phyloP scores from a whole-genome alignment of 1,140 invertebrate species.

The Scaptomyza pallida region DNA sequence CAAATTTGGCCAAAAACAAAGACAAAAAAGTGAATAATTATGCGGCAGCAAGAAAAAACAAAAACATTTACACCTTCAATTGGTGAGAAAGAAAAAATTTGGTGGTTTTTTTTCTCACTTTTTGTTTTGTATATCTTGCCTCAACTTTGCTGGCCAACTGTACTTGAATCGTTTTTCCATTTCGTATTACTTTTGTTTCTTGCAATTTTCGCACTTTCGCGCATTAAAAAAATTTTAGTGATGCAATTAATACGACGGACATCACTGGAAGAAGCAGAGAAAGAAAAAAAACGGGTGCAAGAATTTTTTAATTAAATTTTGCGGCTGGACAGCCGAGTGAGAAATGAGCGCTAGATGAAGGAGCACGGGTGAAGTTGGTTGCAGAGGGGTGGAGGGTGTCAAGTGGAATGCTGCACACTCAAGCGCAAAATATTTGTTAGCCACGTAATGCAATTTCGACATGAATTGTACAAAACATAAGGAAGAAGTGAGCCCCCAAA shows the following conservation, averaged over 20 bases:
- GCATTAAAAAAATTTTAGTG: slow-evolving; percentile 78
- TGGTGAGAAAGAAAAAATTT: slow-evolving; percentile 38
- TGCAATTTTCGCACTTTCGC: slow-evolving; percentile 78
- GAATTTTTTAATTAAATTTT: slow-evolving; percentile 81
- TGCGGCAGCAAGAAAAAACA: slow-evolving; percentile 41
- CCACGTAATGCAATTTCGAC: slow-evolving; percentile 78
- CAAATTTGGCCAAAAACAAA: slow-evolving; percentile 60
- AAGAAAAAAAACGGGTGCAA: slow-evolving; percentile 70
- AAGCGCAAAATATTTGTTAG: slow-evolving; percentile 63
- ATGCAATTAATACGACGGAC: slow-evolving; percentile 74
- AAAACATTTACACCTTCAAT: slow-evolving; percentile 73
- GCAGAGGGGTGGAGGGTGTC: slow-evolving; percentile 16
- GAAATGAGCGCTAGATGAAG: slow-evolving; percentile 56
- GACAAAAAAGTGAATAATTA: slow-evolving; percentile 75
- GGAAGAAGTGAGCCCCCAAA: slow-evolving; percentile 15
- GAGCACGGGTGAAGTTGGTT: slow-evolving; percentile 7
- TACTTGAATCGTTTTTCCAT: slow-evolving; percentile 55
- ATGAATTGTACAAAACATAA: slow-evolving; percentile 48
- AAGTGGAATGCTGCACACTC: slow-evolving; percentile 58
- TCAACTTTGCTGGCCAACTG: slow-evolving; percentile 38
- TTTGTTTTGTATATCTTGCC: neutral
- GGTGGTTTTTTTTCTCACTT: slow-evolving; percentile 13
- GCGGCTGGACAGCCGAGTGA: slow-evolving; percentile 76
- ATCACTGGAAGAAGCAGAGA: slow-evolving; percentile 7
- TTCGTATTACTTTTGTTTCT: slow-evolving; percentile 60